phyloP scores from a whole-genome alignment of 2,113 vertebrate species.

The Morphnarchus princeps region DNA sequence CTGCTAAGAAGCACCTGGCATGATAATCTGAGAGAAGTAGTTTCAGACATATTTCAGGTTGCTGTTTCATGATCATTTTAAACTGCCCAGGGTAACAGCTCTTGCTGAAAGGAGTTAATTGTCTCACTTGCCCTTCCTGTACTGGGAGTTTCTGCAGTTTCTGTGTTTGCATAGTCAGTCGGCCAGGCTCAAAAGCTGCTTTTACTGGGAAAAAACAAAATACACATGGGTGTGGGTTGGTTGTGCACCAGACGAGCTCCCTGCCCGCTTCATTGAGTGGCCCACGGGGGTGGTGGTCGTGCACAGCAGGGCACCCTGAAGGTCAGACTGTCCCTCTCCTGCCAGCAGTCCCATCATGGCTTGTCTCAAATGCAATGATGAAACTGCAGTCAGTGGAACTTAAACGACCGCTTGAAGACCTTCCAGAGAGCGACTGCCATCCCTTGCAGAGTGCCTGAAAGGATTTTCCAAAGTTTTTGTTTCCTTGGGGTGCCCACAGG shows the following conservation, averaged over 20 bases:
- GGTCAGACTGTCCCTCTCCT: background rate
- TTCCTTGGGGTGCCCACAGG: background rate
- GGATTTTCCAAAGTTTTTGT: background rate
- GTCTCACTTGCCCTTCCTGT: background rate
- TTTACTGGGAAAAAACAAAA: background rate
- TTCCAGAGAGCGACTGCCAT: background rate
- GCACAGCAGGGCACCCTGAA: background rate
- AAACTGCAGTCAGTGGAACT: background rate
- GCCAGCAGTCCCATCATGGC: background rate
- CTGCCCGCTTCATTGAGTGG: background rate
- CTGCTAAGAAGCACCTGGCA: background rate
- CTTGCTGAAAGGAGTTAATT: background rate
- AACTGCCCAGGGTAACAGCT: background rate
- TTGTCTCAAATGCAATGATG: background rate
- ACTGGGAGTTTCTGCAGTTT: background rate
- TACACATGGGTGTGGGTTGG: too few relatives aligned
- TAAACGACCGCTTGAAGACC: background rate
- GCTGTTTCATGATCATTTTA: background rate
- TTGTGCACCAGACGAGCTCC: background rate
- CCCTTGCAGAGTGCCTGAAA: background rate
- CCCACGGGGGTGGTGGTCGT: fast-evolving
- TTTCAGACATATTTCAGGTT: background rate
- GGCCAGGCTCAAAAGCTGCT: background rate
- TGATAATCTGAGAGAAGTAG: background rate
- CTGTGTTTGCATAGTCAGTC: background rate